phyloP scores from a whole-genome alignment of 2,797 vertebrate genomes.

The Crocidura indochinensis region DNA sequence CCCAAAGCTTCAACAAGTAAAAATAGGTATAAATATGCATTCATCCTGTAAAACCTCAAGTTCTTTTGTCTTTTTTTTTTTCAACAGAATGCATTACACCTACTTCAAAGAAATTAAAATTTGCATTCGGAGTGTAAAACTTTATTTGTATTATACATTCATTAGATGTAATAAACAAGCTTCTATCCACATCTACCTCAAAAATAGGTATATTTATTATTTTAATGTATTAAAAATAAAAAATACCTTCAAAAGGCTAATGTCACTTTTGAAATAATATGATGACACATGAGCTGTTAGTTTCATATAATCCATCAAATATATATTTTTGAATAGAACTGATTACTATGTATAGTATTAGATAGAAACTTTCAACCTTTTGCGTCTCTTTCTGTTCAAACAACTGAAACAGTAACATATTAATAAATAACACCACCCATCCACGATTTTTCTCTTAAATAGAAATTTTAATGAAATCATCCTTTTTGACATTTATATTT shows the following conservation, averaged over 20 bases:
- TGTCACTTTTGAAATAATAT: slow-evolving; percentile 43
- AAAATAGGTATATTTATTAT: background rate
- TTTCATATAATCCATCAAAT: slow-evolving; percentile 58
- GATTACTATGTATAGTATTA: slow-evolving; percentile 63
- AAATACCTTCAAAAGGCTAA: slow-evolving; percentile 25
- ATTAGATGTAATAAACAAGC: background rate
- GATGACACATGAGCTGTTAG: slow-evolving; percentile 24
- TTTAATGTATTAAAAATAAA: background rate
- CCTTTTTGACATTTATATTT: slow-evolving; percentile 92
- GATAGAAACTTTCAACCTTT: slow-evolving; percentile 76
- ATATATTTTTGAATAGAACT: slow-evolving; percentile 68
- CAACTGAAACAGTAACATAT: slow-evolving; percentile 85
- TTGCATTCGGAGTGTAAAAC: slow-evolving; percentile 32
- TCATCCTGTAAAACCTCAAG: too few relatives aligned
- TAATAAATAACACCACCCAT: slow-evolving; percentile 85
- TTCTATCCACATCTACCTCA: background rate
- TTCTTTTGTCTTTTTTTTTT: too few relatives aligned
- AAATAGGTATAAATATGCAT: too few relatives aligned
- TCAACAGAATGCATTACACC: background rate
- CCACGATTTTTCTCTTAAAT: slow-evolving; percentile 86
- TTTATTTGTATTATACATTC: slow-evolving; percentile 17
- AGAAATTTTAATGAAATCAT: slow-evolving; percentile 91
- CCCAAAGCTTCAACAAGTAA: too few relatives aligned
- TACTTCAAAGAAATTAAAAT: background rate
- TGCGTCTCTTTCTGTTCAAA: slow-evolving; percentile 69